Conservation (phyloP, 2,797 vertebrate genomes). For the Orientallactaga sibirica region DNA sequence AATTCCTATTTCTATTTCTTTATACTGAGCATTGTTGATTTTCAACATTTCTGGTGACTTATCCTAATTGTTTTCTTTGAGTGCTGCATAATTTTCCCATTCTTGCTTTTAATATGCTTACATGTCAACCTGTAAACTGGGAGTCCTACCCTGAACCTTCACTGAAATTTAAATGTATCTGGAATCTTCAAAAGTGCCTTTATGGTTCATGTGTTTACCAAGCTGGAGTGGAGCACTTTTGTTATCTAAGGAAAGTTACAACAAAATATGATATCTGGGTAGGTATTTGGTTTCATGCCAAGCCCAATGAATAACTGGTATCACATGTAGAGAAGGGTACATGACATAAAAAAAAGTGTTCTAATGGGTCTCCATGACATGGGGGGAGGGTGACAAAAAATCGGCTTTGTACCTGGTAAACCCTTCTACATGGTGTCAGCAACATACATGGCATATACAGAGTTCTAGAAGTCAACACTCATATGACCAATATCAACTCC, state of each 20-base stretch:
- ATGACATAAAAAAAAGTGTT: neutral
- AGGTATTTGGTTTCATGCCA: neutral
- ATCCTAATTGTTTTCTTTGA: neutral
- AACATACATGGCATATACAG: fast-evolving
- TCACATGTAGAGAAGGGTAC: neutral
- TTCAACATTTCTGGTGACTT: neutral
- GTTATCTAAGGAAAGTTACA: neutral
- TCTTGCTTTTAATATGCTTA: neutral
- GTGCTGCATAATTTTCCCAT: neutral
- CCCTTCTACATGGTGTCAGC: too few species aligned
- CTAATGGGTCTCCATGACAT: neutral
- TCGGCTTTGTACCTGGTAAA: too few species aligned
- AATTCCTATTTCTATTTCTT: neutral
- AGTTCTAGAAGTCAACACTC: neutral
- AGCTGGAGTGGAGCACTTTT: neutral
- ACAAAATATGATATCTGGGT: neutral
- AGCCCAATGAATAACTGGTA: neutral
- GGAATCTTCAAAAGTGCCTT: neutral
- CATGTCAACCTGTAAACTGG: neutral
- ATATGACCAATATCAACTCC: neutral
- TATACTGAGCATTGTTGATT: neutral
- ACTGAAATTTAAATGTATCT: neutral
- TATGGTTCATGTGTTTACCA: neutral
- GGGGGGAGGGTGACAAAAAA: neutral
- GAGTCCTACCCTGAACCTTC: neutral